Evolutionary conservation across 2,797 vertebrate species (phyloP).

Genomic region (Antrozous pallidus): DNA sequence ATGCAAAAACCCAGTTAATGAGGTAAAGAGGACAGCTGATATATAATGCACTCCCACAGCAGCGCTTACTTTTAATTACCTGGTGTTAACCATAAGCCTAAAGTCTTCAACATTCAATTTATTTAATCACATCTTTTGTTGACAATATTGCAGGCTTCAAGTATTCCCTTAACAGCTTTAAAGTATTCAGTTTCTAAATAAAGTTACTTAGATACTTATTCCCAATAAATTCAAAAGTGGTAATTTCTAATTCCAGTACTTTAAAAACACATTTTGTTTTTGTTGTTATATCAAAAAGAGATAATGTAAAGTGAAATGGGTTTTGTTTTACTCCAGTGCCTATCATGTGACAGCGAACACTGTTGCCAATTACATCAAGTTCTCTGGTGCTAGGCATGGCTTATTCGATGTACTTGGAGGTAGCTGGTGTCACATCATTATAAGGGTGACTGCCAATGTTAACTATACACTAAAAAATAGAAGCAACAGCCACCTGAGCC

Average conservation of each 20-base stretch:
- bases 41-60: conserved; percentile 85
- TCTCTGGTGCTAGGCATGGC: conserved; percentile 71
- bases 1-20: conserved; percentile 84
- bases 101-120: conserved; percentile 86
- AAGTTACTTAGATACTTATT: conserved; percentile 76
- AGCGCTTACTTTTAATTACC: conserved; percentile 89
- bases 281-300: conserved; percentile 32
- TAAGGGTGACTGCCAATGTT: conserved; percentile 86
- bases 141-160: conserved; percentile 79
- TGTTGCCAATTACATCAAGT: conserved; percentile 78
- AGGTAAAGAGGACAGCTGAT: conserved; percentile 85
- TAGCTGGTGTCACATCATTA: conserved; percentile 81
- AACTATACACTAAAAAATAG: conserved; percentile 84
- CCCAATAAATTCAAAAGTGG: conserved; percentile 60
- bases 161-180: conserved; percentile 85
- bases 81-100: conserved; percentile 83
- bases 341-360: conserved; percentile 68
- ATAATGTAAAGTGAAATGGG: conserved; percentile 35
- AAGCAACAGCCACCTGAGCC: conserved; percentile 84
- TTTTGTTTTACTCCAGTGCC: conserved; percentile 64
- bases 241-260: conserved; percentile 57
- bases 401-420: conserved; percentile 71
- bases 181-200: conserved; percentile 80
- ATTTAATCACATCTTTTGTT: conserved; percentile 86
- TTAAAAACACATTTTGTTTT: conserved; percentile 48